Evolutionary conservation across 2,113 vertebrate genomes (phyloP), one percentile per base, ranked within the genome.

Genomic region (Alethe diademata): DNA sequence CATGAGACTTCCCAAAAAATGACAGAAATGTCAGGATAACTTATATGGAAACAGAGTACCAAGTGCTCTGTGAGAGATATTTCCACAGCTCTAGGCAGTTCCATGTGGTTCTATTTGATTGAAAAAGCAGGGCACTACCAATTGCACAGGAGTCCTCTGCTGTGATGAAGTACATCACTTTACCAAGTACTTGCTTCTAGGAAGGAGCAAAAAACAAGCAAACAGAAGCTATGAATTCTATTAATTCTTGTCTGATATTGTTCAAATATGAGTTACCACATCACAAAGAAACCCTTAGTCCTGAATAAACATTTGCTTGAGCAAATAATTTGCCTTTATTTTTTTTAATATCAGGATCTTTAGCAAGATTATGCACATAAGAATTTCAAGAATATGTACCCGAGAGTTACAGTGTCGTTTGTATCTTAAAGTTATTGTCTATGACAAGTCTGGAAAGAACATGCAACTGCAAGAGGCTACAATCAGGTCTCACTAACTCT

Each of bases 161-260:
- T 45, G 15, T 50, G 13, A 22, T 14, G 13, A 16, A 62, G n/a
- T 20, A 33, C 9, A 14, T 16, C 40, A 42, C 14, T 82, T 78
- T 19, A 35, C 7, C 1, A 1, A 78, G 15, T 22, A 35, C 5
- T 71, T 1, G 0, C 2, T 65, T 61, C 71, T 65, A 42, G 17
- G 51, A 66, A 78, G 11, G 11, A 89, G 47, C 17, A 28, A 2
- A n/a, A 83, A 82, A 53, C 13, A 79, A 78, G 5, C 2, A 5
- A 84, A 47, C 7, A 75, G 19, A 66, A 79, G 9, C 5, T 61
- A 48, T 33, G 4, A 62, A 57, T 25, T 50, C 8, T 50, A 25
- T 71, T 57, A 23, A 43, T 58, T 92, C 42, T 79, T 57, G 29
- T 26, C 29, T 67, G 11, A 18, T 57, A 29, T 11, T 16, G 8